These are phyloP conservation scores for Cyclina sinensis DNA, from an alignment of 1,140 invertebrate genomes.

Conservation along the genomic window DNA sequence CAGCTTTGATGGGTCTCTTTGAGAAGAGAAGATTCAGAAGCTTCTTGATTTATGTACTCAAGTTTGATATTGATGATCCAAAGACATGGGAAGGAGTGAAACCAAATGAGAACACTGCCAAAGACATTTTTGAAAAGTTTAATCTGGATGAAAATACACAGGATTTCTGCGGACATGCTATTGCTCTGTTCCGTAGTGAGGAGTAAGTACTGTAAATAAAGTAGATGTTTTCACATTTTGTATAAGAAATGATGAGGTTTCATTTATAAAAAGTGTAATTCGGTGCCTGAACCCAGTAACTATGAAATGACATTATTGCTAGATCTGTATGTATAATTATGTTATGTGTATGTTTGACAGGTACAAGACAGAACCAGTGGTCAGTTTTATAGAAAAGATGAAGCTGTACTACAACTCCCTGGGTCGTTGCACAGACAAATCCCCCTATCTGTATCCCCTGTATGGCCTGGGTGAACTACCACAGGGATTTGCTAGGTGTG, in stretches of 20 bases:
- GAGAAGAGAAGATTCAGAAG: constrained; percentile 99
- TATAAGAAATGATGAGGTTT: too few species aligned
- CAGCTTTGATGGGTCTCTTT: constrained; percentile 99
- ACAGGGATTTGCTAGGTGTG: constrained; percentile 97
- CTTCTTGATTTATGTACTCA: constrained; percentile 98
- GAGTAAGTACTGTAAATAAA: too few species aligned
- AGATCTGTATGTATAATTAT: too few species aligned
- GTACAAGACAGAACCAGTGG: constrained; percentile 94
- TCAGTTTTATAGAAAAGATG: constrained; percentile 95
- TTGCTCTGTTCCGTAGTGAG: constrained; percentile 94
- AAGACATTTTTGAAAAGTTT: constrained; percentile 96
- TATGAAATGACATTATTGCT: too few species aligned
- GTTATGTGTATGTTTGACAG: constrained; percentile 84
- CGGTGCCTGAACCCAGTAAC: too few species aligned
- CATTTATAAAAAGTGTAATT: too few species aligned
- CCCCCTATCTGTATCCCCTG: constrained; percentile 99
- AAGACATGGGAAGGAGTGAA: constrained; percentile 98
- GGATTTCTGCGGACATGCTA: constrained; percentile 99
- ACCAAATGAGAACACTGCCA: constrained; percentile 92
- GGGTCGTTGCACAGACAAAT: constrained; percentile 96
- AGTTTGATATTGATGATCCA: constrained; percentile 96
- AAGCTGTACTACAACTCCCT: constrained; percentile 99
- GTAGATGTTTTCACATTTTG: too few species aligned
- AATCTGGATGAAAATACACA: constrained; percentile 98
- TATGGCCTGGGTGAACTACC: constrained; percentile 99